These are phyloP conservation scores for Oscheius sp. DNA, from an alignment of 2,888 invertebrate species.

Conservation along the genomic window DNA sequence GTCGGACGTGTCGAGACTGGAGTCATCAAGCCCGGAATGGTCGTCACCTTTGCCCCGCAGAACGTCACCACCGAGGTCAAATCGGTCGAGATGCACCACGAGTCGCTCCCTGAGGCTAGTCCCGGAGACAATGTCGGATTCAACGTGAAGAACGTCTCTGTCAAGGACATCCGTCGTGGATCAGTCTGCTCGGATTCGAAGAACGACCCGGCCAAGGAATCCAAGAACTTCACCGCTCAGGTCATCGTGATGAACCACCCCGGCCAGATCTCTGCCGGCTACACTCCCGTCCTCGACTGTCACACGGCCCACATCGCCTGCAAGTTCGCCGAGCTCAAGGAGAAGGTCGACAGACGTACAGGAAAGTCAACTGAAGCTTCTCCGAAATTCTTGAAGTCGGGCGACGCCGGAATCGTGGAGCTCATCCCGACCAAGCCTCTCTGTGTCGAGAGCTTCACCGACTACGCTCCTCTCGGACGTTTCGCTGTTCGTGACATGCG, in stretches of 20 bases:
- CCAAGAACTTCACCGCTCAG: conserved; percentile 93
- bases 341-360: no score
- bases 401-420: conserved; percentile 85
- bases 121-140: conserved; percentile 98
- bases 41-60: conserved; percentile 97
- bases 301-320: conserved; percentile 88
- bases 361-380: no score
- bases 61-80: conserved; percentile 98
- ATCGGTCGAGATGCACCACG: conserved; percentile 99
- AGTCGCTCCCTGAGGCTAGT: conserved; percentile 83
- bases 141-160: conserved; percentile 99
- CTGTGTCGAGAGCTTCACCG: conserved; percentile 97
- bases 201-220: conserved; percentile 92
- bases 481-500: conserved; percentile 99
- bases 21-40: conserved; percentile 89
- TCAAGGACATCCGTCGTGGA: conserved; percentile 99
- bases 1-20: conserved; percentile 87
- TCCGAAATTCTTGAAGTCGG: no score
- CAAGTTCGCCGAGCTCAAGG: no score
- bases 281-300: conserved; percentile 98
- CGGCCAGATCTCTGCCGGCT: conserved; percentile 97
- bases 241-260: conserved; percentile 99
- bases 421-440: conserved; percentile 94
- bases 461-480: conserved; percentile 94
- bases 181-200: conserved; percentile 98